Evolutionary conservation across 2,888 invertebrate genomes (phyloP).

Genomic region (Caenorhabditis panamensis): DNA sequence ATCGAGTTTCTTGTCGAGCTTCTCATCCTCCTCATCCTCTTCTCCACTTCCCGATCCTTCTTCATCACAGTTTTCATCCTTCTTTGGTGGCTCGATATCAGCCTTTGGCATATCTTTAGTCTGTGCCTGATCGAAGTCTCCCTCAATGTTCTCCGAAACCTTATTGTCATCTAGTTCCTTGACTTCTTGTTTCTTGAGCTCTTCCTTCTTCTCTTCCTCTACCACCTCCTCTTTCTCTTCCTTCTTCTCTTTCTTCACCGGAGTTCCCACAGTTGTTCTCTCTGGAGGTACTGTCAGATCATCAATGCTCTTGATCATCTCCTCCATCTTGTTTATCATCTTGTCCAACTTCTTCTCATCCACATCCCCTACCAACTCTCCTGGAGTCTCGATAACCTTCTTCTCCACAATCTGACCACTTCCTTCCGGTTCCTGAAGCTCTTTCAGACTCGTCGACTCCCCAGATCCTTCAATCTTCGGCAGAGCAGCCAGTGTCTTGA

Average conservation of each 20-base stretch:
- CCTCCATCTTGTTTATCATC: constrained; percentile 63
- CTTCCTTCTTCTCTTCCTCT: constrained; percentile 20
- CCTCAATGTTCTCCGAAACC: constrained; percentile 53
- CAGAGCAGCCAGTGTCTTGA: constrained; percentile 45
- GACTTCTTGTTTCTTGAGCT: too few relatives aligned
- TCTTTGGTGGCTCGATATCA: constrained; percentile 49
- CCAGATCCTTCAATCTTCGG: constrained; percentile 59
- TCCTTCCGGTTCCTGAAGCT: constrained; percentile 39
- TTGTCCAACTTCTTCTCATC: constrained; percentile 57
- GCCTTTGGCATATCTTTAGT: constrained; percentile 60
- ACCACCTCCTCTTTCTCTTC: constrained; percentile 5
- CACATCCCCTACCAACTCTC: constrained; percentile 24
- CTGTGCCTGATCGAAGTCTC: constrained; percentile 54
- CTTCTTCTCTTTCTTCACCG: constrained; percentile 3
- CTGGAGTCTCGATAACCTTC: constrained; percentile 39
- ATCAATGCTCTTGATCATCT: constrained; percentile 60
- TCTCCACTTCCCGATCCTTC: constrained; percentile 47
- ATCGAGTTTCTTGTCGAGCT: constrained; percentile 12
- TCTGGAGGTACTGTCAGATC: constrained; percentile 51
- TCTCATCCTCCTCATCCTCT: constrained; percentile 18
- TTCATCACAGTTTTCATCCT: constrained; percentile 59
- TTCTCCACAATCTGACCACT: constrained; percentile 56
- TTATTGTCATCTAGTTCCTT: constrained; percentile 40
- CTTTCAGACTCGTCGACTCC: constrained; percentile 38
- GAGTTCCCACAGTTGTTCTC: constrained; percentile 29